Base-by-base conservation (phyloP, 1,140 invertebrate genomes). In the Formica exsecta region DNA sequence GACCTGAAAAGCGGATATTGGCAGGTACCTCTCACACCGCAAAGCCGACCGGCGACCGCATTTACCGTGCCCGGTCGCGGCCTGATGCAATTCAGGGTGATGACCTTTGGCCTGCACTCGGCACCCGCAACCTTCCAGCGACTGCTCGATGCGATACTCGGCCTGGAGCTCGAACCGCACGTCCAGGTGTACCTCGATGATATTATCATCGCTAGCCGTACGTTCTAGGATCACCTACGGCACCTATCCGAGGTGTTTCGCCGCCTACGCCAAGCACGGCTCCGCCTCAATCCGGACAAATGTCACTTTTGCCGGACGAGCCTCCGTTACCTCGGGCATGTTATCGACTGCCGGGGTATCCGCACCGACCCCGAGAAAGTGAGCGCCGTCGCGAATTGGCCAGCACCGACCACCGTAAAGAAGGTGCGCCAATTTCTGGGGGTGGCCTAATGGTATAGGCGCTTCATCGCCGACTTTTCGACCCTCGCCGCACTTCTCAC, bases 301-400 rank as follows among this genome's bases (percentile, higher is more conserved):
- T 88, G 90, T 41, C 22, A 91, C 2, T 91, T 92, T 25, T 86
- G 86, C 44, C 1, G 29, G 22, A 22, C 22, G 22, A 22, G 22
- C 22, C 22, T 22, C 22, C 62, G 38, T 0, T 13, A 88, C 22
- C 22, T 22, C 22, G 22, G 22, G 54, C 61, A 88, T 91, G 66
- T 51, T 90, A 41, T 95, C 0, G 80, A 91, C 59, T 22, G 65
- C 0, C 76, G 93, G n/a, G 93, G 93, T 5, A 77, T 96, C 0
- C 61, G 86, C 13, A 92, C 92, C 0, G 92, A 95, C 71, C 93
- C 93, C 3, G 89, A 87, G 1, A 94, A 94, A 66, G 61, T 91
- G 0, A 83, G 9, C n/a, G 93, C 93, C 8, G 92, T 22, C 22
- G 22, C 22, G 22, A 22, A 22, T 22, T 22, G 22, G 22, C 22